Evolutionary conservation across 2,888 invertebrate species (phyloP).

Genomic region (Serrognathus titanus): DNA sequence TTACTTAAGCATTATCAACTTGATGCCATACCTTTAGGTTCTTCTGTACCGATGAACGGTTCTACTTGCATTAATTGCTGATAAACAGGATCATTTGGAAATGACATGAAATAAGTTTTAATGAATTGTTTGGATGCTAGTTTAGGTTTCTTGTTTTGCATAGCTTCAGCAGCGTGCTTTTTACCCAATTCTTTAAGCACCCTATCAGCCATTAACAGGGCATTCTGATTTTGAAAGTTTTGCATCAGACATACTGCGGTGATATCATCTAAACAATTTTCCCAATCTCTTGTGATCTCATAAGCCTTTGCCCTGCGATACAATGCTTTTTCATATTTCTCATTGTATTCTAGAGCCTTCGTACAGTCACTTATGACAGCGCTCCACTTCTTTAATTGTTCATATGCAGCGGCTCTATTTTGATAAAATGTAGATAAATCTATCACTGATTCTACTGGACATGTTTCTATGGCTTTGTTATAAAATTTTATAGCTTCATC

Average conservation of each 20-base stretch:
- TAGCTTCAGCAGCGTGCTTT: constrained; percentile 71
- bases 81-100: constrained; percentile 80
- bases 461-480: constrained; percentile 88
- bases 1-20: not conserved
- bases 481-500: constrained; percentile 89
- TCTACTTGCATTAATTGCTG: constrained; percentile 48
- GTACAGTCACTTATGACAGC: constrained; percentile 85
- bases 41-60: constrained; percentile 43
- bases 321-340: constrained; percentile 84
- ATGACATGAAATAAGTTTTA: constrained; percentile 82
- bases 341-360: constrained; percentile 78
- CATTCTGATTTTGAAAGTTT: constrained; percentile 77
- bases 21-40: constrained; percentile 35
- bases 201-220: constrained; percentile 80
- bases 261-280: constrained; percentile 83
- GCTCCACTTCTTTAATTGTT: constrained; percentile 81
- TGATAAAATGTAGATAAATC: constrained; percentile 91
- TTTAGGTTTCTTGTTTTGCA: constrained; percentile 64
- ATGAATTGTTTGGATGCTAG: constrained; percentile 86
- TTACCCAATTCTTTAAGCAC: constrained; percentile 80
- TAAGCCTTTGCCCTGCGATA: constrained; percentile 77
- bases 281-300: constrained; percentile 76
- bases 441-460: constrained; percentile 67
- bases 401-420: constrained; percentile 93
- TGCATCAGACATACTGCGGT: constrained; percentile 91